Conservation (phyloP, 2,113 vertebrate species). For the Charadrius vociferus region DNA sequence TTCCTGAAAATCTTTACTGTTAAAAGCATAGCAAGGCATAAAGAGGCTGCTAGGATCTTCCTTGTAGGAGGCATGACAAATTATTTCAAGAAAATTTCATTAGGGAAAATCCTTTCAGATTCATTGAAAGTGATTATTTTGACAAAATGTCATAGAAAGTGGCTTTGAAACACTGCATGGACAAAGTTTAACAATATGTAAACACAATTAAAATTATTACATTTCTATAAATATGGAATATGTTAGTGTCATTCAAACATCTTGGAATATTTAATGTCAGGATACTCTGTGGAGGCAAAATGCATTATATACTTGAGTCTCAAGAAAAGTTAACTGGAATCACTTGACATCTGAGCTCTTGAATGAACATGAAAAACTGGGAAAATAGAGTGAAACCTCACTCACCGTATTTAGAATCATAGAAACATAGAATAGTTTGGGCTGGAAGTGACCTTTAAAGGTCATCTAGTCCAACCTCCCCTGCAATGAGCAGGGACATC, state of each 20-base stretch:
- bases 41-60: background rate
- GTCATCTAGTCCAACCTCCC: too few species aligned
- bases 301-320: background rate
- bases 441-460: too few species aligned
- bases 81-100: background rate
- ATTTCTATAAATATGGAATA: background rate
- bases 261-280: background rate
- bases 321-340: background rate
- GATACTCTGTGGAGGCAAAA: background rate
- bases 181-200: background rate
- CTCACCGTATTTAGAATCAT: rapidly evolving
- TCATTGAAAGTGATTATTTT: background rate
- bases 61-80: background rate
- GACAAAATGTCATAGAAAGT: background rate
- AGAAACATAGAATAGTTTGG: too few species aligned
- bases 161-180: background rate
- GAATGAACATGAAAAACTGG: background rate
- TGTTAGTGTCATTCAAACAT: background rate
- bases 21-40: background rate
- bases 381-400: background rate
- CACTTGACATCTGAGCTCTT: background rate
- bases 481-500: too few species aligned
- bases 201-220: background rate
- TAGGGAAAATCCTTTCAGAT: background rate
- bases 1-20: background rate